Percentiles rank a stretch among this genome's conserved stretches.
These are phyloP conservation scores for Lerista edwardsae DNA, from an alignment of 2,797 vertebrate genomes.

Conservation along the genomic window DNA sequence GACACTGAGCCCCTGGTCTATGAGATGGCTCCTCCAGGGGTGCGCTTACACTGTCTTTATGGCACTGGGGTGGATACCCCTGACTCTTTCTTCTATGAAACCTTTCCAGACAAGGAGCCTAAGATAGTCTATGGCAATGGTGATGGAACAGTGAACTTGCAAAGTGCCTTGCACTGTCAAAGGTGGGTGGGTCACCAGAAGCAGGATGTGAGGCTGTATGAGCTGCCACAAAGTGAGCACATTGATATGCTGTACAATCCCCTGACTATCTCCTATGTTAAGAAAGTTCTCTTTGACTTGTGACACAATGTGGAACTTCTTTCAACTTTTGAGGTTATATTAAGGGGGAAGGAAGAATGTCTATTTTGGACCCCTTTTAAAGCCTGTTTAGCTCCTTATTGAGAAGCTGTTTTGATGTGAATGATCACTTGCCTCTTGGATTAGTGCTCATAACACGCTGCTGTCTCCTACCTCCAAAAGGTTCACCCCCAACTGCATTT, in stretches of 20 bases:
- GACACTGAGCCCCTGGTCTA: slow-evolving; percentile 87
- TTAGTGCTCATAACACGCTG: slow-evolving; percentile 45
- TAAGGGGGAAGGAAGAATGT: slow-evolving; percentile 49
- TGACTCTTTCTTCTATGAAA: slow-evolving; percentile 85
- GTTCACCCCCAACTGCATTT: slow-evolving; percentile 37
- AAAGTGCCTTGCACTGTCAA: slow-evolving; percentile 86
- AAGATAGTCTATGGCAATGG: slow-evolving; percentile 83
- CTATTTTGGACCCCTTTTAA: slow-evolving; percentile 58
- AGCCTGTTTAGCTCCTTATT: slow-evolving; percentile 54
- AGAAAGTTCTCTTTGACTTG: slow-evolving; percentile 82
- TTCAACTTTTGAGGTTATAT: slow-evolving; percentile 60
- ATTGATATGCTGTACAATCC: slow-evolving; percentile 89
- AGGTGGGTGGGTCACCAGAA: slow-evolving; percentile 84
- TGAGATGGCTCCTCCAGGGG: slow-evolving; percentile 81
- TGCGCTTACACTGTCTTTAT: slow-evolving; percentile 90
- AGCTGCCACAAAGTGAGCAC: slow-evolving; percentile 89
- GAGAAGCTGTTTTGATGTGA: slow-evolving; percentile 47
- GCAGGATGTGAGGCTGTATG: slow-evolving; percentile 82
- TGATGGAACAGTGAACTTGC: slow-evolving; percentile 93
- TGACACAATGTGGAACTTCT: slow-evolving; percentile 59
- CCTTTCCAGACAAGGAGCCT: slow-evolving; percentile 92
- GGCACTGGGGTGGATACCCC: slow-evolving; percentile 87
- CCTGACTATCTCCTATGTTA: slow-evolving; percentile 91
- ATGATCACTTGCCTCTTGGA: slow-evolving; percentile 38
- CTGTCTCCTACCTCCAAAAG: slow-evolving; percentile 39